These are phyloP conservation scores for Drosophila austrosaltans DNA, from an alignment of 2,888 invertebrate species.

Conservation along the genomic window DNA sequence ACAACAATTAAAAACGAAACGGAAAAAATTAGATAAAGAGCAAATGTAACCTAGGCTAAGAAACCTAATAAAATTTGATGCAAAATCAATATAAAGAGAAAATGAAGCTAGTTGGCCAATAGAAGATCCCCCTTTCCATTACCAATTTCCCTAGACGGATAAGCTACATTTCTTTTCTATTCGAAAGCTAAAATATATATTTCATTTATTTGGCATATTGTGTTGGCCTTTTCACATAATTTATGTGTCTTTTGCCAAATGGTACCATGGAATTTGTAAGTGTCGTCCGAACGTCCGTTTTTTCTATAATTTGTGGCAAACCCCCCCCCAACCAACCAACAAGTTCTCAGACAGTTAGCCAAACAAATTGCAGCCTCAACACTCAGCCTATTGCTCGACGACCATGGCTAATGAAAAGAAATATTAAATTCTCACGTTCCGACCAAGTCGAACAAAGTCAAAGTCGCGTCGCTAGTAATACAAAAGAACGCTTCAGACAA, in stretches of 20 bases:
- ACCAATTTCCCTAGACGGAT: too few species aligned
- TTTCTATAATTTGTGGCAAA: conserved; percentile 12
- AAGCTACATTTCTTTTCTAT: too few species aligned
- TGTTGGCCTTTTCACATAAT: conserved; percentile 60
- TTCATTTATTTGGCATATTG: conserved; percentile 22
- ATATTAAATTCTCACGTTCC: conserved; percentile 79
- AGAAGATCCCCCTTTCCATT: too few species aligned
- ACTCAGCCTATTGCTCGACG: conserved; percentile 9
- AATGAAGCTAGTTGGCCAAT: too few species aligned
- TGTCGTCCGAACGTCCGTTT: conserved; percentile 48
- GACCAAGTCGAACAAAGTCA: conserved; percentile 41
- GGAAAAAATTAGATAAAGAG: too few species aligned
- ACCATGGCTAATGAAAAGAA: conserved; percentile 76
- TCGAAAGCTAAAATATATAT: neutral
- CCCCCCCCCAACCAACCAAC: neutral
- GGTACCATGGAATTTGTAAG: conserved; percentile 64
- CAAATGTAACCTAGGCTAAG: too few species aligned
- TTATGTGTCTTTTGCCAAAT: conserved; percentile 55
- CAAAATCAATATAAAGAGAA: too few species aligned
- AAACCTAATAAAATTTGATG: too few species aligned
- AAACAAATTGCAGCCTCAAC: conserved; percentile 18
- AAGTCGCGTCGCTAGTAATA: conserved; percentile 27
- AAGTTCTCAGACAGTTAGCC: conserved; percentile 26
- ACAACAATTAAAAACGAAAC: too few species aligned
- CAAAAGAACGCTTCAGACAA: conserved; percentile 40